Conservation (phyloP, 2,113 vertebrate genomes). For the Leucopternis melanops region DNA sequence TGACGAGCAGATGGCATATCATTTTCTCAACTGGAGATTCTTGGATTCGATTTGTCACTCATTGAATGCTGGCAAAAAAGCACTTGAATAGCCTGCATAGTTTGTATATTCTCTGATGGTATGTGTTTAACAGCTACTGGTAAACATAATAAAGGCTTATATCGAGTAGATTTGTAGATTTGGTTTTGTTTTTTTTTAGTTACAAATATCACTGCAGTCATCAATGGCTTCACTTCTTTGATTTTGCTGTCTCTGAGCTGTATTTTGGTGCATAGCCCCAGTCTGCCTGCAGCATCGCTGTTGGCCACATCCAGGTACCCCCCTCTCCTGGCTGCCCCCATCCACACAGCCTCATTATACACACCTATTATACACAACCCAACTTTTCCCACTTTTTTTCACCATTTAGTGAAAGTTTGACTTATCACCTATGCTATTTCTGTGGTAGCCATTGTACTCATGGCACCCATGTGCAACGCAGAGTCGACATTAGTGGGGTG, state of each 20-base stretch:
- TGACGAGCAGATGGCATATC: constrained; percentile 17
- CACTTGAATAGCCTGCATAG: background rate
- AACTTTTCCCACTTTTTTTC: background rate
- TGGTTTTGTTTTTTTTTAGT: background rate
- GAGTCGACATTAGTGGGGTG: fast-evolving
- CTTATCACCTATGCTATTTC: background rate
- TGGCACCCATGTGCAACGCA: fast-evolving
- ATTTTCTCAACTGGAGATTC: constrained; percentile 4
- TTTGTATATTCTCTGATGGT: background rate
- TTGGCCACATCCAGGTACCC: background rate
- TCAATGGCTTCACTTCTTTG: background rate
- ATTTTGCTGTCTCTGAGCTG: background rate
- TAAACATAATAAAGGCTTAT: background rate
- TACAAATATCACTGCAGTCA: background rate
- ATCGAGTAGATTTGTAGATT: background rate
- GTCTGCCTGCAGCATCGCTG: background rate
- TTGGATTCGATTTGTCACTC: constrained; percentile 18
- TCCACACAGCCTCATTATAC: too few species aligned
- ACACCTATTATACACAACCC: too few species aligned
- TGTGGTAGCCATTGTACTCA: background rate
- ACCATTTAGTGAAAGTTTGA: background rate
- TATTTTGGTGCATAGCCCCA: background rate
- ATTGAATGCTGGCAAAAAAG: background rate
- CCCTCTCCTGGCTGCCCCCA: background rate
- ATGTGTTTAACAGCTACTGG: background rate